Evolutionary conservation across 2,888 invertebrate species (phyloP).

Genomic region (Ennomos erosarius): DNA sequence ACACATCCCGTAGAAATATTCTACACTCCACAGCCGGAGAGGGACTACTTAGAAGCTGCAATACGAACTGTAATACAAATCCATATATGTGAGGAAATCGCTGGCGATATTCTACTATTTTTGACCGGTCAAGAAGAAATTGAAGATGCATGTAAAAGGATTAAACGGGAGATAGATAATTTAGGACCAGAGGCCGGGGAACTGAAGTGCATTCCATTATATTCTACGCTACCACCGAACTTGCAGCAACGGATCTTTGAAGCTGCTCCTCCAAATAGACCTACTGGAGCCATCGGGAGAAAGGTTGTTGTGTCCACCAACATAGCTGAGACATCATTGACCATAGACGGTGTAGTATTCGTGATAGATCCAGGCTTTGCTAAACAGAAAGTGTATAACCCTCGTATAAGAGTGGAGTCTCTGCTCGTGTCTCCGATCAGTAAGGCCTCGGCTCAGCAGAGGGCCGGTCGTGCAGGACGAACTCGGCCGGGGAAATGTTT

Average conservation of each 20-base stretch:
- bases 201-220: constrained; percentile 98
- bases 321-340: constrained; percentile 99
- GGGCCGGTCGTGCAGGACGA: constrained; percentile 98
- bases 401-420: constrained; percentile 96
- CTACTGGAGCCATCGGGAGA: constrained; percentile 95
- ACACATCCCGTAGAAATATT: constrained; percentile 90
- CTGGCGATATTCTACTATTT: constrained; percentile 97
- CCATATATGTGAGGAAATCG: constrained; percentile 97
- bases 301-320: constrained; percentile 99
- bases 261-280: constrained; percentile 95
- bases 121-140: constrained; percentile 95
- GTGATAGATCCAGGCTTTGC: constrained; percentile 99
- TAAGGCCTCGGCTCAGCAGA: constrained; percentile 99
- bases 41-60: constrained; percentile 98
- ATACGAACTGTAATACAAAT: constrained; percentile 98
- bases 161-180: constrained; percentile 97
- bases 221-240: constrained; percentile 99
- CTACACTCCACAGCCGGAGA: constrained; percentile 99
- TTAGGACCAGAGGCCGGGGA: constrained; percentile 98
- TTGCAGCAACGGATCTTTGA: constrained; percentile 99
- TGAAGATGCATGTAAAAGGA: constrained; percentile 99
- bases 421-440: constrained; percentile 99
- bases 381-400: constrained; percentile 98
- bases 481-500: constrained; percentile 99
- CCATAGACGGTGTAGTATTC: constrained; percentile 99